Percentiles rank a stretch among this genome's conserved stretches.
Evolutionary conservation across 2,888 invertebrate genomes (phyloP).

Genomic region (Zygothrica quintamaculata): DNA sequence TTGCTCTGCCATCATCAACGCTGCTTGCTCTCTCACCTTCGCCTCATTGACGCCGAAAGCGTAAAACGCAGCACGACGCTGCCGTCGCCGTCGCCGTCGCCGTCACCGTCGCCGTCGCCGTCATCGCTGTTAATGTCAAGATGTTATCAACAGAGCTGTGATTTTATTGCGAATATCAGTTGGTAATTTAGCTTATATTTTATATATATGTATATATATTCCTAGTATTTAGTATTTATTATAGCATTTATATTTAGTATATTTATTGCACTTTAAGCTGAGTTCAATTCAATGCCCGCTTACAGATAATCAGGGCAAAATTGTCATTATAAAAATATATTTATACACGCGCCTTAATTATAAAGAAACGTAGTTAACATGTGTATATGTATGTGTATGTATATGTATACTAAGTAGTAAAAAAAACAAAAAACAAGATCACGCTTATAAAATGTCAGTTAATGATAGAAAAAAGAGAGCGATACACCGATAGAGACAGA

Average conservation of each 20-base stretch:
- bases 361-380: constrained; percentile 29
- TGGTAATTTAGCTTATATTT: too few species aligned
- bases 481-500: constrained; percentile 15
- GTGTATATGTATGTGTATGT: not conserved
- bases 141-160: constrained; percentile 56
- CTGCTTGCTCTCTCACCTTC: constrained; percentile 1
- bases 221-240: too few species aligned
- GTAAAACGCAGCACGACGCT: constrained; percentile 26
- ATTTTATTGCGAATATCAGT: too few species aligned
- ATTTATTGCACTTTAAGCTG: constrained; percentile 49
- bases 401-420: constrained; percentile 7
- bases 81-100: constrained; percentile 28
- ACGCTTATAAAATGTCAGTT: constrained; percentile 43
- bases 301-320: constrained; percentile 54
- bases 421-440: constrained; percentile 50
- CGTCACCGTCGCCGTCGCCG: constrained; percentile 47
- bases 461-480: constrained; percentile 26
- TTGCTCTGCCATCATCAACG: too few species aligned
- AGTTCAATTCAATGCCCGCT: constrained; percentile 62
- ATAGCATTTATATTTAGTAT: constrained; percentile 7
- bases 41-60: constrained; percentile 44
- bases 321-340: constrained; percentile 43
- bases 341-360: constrained; percentile 50
- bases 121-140: constrained; percentile 57
- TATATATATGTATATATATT: constrained; percentile 51